A percentile compares a stretch with the other conserved stretches of the same genome.
Evolutionary conservation across 2,113 vertebrate genomes (phyloP).

Genomic region (Ailurus styani): DNA sequence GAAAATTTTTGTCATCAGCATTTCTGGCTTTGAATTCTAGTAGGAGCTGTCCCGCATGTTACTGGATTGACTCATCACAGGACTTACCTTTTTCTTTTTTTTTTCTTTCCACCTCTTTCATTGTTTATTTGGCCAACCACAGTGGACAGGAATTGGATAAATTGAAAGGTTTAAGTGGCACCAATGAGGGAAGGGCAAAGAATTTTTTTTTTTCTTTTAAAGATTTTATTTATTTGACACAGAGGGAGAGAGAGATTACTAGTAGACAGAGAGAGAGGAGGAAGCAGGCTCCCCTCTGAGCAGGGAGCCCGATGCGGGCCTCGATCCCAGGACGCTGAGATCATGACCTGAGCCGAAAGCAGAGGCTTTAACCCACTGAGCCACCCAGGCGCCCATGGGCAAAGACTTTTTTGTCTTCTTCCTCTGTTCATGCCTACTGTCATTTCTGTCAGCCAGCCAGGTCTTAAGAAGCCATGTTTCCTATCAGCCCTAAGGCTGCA

Average conservation of each 20-base stretch:
- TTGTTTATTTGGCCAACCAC: neutral
- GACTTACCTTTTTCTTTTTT: neutral
- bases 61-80: neutral
- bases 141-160: neutral
- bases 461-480: neutral
- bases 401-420: neutral
- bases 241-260: no score
- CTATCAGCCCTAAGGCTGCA: neutral
- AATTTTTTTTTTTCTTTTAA: neutral
- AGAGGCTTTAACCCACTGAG: no score
- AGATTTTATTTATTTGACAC: no score
- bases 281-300: no score
- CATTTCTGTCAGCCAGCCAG: neutral
- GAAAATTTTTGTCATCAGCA: neutral
- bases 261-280: no score
- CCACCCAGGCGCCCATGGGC: no score
- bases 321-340: no score
- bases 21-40: neutral
- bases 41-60: neutral
- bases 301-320: no score
- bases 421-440: neutral
- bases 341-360: no score
- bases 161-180: neutral
- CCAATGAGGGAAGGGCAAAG: neutral
- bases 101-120: neutral